phyloP scores from a whole-genome alignment of 2,113 vertebrate genomes.

The Entomyzon cyanotis region DNA sequence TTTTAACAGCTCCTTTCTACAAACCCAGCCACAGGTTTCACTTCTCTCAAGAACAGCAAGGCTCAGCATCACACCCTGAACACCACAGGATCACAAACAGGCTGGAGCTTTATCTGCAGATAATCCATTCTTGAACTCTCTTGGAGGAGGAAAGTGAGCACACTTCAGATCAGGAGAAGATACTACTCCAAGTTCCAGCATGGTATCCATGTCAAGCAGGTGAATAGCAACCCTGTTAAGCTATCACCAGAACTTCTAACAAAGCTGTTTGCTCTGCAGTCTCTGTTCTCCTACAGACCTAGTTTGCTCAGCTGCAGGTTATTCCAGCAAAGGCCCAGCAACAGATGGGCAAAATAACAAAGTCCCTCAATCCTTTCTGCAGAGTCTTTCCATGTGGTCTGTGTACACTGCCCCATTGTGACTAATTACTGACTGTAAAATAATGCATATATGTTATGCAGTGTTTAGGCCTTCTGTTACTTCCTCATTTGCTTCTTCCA shows the following conservation, averaged over 20 bases:
- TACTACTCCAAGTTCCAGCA: not conserved
- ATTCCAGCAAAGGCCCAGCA: not conserved
- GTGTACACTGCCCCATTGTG: not conserved
- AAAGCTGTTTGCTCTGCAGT: not conserved
- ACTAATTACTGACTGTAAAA: not conserved
- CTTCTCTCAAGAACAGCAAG: not conserved
- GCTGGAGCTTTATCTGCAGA: not conserved
- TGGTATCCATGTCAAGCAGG: not conserved
- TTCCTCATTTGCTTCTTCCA: not conserved
- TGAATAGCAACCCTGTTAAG: not conserved
- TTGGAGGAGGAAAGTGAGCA: not conserved
- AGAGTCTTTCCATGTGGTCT: not conserved
- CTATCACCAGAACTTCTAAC: not conserved
- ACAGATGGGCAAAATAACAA: not conserved
- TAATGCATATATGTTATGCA: not conserved
- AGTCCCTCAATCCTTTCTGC: not conserved
- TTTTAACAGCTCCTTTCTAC: not conserved
- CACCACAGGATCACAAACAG: not conserved
- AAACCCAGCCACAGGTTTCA: not conserved
- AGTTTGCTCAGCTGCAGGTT: not conserved
- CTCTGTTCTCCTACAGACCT: not conserved
- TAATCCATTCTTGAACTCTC: not conserved
- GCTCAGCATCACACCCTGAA: not conserved
- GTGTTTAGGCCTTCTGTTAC: not conserved
- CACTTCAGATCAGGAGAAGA: not conserved